Base-by-base conservation (phyloP, 2,797 vertebrate genomes). In the Melanotaenia trifasciata region DNA sequence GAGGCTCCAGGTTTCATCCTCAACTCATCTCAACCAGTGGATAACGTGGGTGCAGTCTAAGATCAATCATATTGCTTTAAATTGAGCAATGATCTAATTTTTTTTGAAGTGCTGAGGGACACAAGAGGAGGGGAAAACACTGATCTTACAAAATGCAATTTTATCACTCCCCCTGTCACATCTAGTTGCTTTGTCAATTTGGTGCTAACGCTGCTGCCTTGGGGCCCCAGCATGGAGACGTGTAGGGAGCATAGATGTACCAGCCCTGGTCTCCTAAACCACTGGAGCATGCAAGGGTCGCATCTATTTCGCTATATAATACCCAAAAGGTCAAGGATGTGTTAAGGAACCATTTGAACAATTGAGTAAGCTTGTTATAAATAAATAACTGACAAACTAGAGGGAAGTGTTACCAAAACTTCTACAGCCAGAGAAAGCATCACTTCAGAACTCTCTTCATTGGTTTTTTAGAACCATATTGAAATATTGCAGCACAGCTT, bases 141-240 rank as follows among this genome's bases (percentile, higher is more conserved):
- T 68, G 80, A 92, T 91, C 80, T 85, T 84, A 90, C 87, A 87
- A 92, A 94, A 94, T 92, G 91, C 72, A 84, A 91, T 93, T 93
- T 87, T 90, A 91, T 92, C 86, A 93, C 88, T 84, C 54, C 79
- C 78, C 82, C 88, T 92, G 91, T 93, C 93, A 94, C 87, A 87
- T 94, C 91, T 78, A 89, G 83, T 93, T 91, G 84, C 86, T 93
- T 91, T 93, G 88, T 93, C 88, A 94, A 92, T 93, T 94, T 93
- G 87, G 84, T 33, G 75, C 86, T 58, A 87, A 91, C 88, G 73
- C 82, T 86, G 85, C 66, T 59, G 89, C 90, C 90, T 86, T 83
- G 85, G 84, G 89, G 87, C 88, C 79, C 70, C 38, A 3, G 84
- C 82, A 70, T 14, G 38, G 78, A 69, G 78, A 81, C 32, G 60